Evolutionary conservation across 1,140 invertebrate species (phyloP).

Genomic region (Aphaenogaster rudis): DNA sequence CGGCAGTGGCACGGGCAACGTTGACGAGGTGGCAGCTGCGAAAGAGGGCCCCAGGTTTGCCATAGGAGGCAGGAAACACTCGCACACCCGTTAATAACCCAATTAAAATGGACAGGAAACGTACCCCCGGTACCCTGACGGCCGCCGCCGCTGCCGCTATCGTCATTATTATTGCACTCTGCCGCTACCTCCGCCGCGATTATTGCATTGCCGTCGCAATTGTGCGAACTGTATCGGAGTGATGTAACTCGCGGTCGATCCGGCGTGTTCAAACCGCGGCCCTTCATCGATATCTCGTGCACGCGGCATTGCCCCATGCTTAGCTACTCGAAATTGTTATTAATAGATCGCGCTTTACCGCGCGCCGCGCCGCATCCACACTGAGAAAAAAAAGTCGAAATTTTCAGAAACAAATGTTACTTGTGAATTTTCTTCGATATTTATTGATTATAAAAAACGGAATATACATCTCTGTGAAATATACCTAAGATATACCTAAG

Average conservation of each 20-base stretch:
- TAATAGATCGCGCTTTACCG: background rate
- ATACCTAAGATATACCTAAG: no score
- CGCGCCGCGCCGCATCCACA: background rate
- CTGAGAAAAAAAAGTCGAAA: no score
- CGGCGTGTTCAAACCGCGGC: slow-evolving; percentile 5
- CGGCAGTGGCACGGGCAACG: slow-evolving; percentile 65
- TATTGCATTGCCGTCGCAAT: slow-evolving; percentile 41
- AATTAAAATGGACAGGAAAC: slow-evolving; percentile 82
- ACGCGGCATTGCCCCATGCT: background rate
- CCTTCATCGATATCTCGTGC: slow-evolving; percentile 35
- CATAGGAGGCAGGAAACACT: slow-evolving; percentile 81
- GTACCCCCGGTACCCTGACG: slow-evolving; percentile 54
- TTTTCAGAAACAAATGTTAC: no score
- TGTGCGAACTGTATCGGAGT: slow-evolving; percentile 12
- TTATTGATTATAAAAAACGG: no score
- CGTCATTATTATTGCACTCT: slow-evolving; percentile 46
- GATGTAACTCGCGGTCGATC: slow-evolving; percentile 38
- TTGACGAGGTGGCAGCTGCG: slow-evolving; percentile 76
- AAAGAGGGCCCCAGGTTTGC: slow-evolving; percentile 73
- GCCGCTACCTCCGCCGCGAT: slow-evolving; percentile 6
- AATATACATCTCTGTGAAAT: no score
- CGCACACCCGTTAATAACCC: slow-evolving; percentile 80
- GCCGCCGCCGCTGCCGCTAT: slow-evolving; percentile 53
- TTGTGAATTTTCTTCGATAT: no score
- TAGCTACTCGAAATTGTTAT: background rate